Percentiles rank a stretch among this genome's conserved stretches.
These are phyloP conservation scores for Dioctria rufipes DNA, from an alignment of 2,888 invertebrate species.

Conservation along the genomic window DNA sequence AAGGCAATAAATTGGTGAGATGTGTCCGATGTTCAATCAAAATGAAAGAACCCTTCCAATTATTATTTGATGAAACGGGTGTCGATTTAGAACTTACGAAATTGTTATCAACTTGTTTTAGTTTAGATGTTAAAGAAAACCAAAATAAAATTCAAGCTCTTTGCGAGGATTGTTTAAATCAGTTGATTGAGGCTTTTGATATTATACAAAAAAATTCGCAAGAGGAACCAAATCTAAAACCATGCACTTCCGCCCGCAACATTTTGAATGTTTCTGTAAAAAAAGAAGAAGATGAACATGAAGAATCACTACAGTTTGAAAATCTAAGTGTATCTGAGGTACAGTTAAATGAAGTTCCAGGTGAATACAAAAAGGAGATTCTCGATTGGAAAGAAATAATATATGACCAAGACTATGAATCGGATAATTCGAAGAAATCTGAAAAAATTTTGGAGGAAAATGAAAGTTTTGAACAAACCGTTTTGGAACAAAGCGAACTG, in stretches of 20 bases:
- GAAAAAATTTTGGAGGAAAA: too few relatives aligned
- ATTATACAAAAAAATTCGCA: conserved; percentile 57
- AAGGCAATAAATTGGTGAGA: conserved; percentile 28
- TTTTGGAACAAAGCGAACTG: too few relatives aligned
- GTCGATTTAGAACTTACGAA: conserved; percentile 64
- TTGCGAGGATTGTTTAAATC: conserved; percentile 65
- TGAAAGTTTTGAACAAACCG: too few relatives aligned
- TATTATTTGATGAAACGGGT: conserved; percentile 68
- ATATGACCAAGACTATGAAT: neutral
- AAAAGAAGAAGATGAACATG: conserved; percentile 41
- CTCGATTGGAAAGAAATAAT: neutral
- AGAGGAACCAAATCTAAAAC: neutral
- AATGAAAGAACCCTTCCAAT: conserved; percentile 61
- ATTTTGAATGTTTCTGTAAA: neutral
- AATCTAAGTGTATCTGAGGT: neutral
- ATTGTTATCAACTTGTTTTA: conserved; percentile 64
- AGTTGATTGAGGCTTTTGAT: conserved; percentile 66
- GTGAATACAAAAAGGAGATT: neutral
- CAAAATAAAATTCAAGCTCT: conserved; percentile 60
- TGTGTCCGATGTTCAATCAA: conserved; percentile 63
- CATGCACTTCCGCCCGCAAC: neutral
- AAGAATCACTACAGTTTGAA: neutral
- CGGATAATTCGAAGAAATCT: neutral
- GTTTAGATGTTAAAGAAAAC: conserved; percentile 61
- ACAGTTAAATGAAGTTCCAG: neutral